These are phyloP conservation scores for Dascillus cervinus DNA, from an alignment of 2,888 invertebrate genomes.

Conservation along the genomic window DNA sequence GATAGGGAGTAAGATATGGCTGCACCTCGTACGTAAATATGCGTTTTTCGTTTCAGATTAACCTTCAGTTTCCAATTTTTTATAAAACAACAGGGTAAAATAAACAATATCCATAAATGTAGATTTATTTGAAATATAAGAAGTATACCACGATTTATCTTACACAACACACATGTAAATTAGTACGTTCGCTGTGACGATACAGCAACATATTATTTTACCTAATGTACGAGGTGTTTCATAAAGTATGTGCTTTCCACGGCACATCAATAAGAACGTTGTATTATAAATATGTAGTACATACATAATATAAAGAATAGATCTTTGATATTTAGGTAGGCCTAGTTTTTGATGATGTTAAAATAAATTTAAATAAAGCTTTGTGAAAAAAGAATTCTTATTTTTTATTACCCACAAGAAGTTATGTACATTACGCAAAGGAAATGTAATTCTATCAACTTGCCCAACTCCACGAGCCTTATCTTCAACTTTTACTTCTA, in stretches of 20 bases:
- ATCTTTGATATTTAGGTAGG: conserved; percentile 45
- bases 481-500: no score
- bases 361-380: conserved; percentile 44
- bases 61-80: conserved; percentile 5
- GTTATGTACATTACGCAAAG: no score
- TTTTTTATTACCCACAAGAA: conserved; percentile 11
- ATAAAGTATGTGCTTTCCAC: conserved; percentile 18
- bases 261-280: conserved; percentile 28
- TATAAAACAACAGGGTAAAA: conserved; percentile 38
- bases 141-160: conserved; percentile 30
- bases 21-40: conserved; percentile 37
- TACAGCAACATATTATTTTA: conserved; percentile 10
- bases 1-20: conserved; percentile 14
- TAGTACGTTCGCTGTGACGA: no score
- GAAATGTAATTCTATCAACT: no score
- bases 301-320: conserved; percentile 38
- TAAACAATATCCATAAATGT: conserved; percentile 37
- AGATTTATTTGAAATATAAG: conserved; percentile 33
- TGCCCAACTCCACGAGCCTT: no score
- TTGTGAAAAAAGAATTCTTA: conserved; percentile 35
- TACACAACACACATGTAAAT: conserved; percentile 19
- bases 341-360: conserved; percentile 45
- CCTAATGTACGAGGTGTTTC: conserved; percentile 36
- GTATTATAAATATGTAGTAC: conserved; percentile 40
- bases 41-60: conserved; percentile 12